Percentiles rank a stretch among this genome's conserved stretches.
phyloP scores from a whole-genome alignment of 2,888 invertebrate genomes.

The Rugalucina vietnamica region DNA sequence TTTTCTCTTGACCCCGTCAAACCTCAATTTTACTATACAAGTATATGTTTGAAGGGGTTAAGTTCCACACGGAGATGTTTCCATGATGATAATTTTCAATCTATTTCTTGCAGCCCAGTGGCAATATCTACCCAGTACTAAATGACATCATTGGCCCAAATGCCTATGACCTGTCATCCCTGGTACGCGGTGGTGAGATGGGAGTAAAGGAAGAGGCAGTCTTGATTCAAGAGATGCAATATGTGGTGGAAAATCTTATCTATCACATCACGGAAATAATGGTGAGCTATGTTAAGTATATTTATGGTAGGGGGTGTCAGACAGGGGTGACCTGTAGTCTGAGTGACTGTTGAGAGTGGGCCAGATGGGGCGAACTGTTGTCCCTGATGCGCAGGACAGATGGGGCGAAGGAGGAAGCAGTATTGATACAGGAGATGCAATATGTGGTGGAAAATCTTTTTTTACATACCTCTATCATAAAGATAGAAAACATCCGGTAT shows the following conservation, averaged over 20 bases:
- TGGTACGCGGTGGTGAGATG: conserved; percentile 64
- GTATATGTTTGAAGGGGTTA: no score
- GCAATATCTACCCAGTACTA: conserved; percentile 79
- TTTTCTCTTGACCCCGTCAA: no score
- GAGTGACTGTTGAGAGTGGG: no score
- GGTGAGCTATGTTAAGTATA: no score
- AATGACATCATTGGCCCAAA: conserved; percentile 76
- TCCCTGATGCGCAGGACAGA: conserved; percentile 65
- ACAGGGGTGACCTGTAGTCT: no score
- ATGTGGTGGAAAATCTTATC: conserved; percentile 78
- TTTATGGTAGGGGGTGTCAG: no score
- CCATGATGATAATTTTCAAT: neutral
- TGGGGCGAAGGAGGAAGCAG: conserved; percentile 65
- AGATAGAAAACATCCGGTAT: no score
- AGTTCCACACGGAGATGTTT: no score
- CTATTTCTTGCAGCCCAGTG: conserved; percentile 73
- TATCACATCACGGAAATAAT: conserved; percentile 82
- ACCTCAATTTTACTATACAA: no score
- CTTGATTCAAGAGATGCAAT: conserved; percentile 75
- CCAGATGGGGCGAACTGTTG: no score
- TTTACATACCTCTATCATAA: no score
- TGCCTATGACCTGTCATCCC: conserved; percentile 71
- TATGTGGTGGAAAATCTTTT: conserved; percentile 80
- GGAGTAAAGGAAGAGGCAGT: conserved; percentile 65
- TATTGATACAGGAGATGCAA: conserved; percentile 73